A percentile compares a stretch with the other conserved stretches of the same genome.
Evolutionary conservation across 2,888 invertebrate species (phyloP).

Genomic region (Toxonevra muliebris): DNA sequence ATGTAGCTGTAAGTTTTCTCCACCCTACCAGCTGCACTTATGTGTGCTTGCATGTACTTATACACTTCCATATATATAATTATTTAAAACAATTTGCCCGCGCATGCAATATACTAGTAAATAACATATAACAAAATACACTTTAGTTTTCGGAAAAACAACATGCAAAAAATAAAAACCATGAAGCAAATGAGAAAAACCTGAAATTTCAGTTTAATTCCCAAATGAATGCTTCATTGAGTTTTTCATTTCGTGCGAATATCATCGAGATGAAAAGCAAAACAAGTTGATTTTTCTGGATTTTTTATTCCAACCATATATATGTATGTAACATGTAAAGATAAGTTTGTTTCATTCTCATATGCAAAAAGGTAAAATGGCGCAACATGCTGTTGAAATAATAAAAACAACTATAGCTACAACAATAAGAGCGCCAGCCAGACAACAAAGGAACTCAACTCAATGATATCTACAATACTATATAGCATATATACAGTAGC

Average conservation of each 20-base stretch:
- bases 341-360: conserved; percentile 4
- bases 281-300: neutral
- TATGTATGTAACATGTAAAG: neutral
- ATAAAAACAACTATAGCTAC: neutral
- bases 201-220: conserved; percentile 45
- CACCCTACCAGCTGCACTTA: neutral
- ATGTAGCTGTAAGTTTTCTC: no score
- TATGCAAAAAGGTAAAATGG: neutral
- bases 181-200: neutral
- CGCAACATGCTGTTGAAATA: neutral
- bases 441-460: neutral
- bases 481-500: neutral
- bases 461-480: conserved; percentile 14
- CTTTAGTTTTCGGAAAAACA: no score
- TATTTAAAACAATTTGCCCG: conserved; percentile 50
- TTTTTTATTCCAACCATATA: neutral
- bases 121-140: conserved; percentile 43
- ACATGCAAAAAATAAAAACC: neutral
- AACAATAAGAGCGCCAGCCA: neutral
- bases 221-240: conserved; percentile 45
- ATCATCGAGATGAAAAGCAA: neutral
- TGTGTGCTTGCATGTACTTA: neutral
- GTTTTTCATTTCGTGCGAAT: neutral
- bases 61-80: conserved; percentile 39
- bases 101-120: conserved; percentile 56